phyloP scores from a whole-genome alignment of 2,113 vertebrate genomes.

The Stigmatopora nigra region DNA sequence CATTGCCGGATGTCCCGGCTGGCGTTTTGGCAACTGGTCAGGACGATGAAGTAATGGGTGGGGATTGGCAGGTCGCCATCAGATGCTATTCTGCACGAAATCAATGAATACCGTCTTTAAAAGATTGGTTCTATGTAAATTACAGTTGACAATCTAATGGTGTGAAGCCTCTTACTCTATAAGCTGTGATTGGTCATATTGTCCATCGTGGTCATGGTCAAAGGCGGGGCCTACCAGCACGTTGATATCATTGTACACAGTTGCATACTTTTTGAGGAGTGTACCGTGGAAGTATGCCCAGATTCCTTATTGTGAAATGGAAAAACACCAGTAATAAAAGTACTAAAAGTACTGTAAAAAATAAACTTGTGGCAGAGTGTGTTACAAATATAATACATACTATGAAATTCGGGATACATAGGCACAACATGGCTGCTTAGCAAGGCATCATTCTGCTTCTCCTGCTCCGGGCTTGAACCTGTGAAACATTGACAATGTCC shows the following conservation, averaged over 20 bases:
- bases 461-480: constrained; percentile 67
- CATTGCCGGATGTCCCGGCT: constrained; percentile 21
- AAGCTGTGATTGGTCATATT: constrained; percentile 51
- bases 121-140: neutral
- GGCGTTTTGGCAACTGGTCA: constrained; percentile 57
- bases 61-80: constrained; percentile 50
- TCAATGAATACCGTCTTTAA: neutral
- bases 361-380: neutral
- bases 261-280: constrained; percentile 60
- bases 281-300: constrained; percentile 65
- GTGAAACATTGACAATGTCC: constrained; percentile 2
- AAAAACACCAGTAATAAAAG: too few relatives aligned
- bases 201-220: constrained; percentile 67
- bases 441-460: constrained; percentile 78
- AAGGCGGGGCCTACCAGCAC: constrained; percentile 66
- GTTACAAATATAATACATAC: constrained; percentile 63
- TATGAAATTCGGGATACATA: constrained; percentile 78
- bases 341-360: neutral
- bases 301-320: constrained; percentile 42
- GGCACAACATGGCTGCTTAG: constrained; percentile 84
- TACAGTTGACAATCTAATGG: neutral
- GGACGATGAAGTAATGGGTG: constrained; percentile 66
- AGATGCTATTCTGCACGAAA: constrained; percentile 37
- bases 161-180: constrained; percentile 52
- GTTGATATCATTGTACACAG: constrained; percentile 56